Percentiles rank a stretch among this genome's conserved stretches.
Conservation (phyloP, 2,797 vertebrate genomes). For the Anguilla megastoma region DNA sequence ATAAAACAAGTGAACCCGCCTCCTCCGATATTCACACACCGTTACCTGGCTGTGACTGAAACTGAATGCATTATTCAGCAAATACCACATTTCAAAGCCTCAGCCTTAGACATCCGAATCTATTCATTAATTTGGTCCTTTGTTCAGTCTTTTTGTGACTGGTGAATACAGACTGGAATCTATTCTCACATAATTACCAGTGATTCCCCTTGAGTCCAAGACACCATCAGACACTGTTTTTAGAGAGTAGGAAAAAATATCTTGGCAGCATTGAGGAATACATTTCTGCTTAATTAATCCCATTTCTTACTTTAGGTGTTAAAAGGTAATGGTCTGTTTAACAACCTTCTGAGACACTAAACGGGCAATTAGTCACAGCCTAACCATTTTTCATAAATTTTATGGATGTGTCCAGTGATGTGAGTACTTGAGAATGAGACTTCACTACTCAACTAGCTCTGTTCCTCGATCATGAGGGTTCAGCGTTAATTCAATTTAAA, state of each 20-base stretch:
- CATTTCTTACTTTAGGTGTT: slow-evolving; percentile 72
- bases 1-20: background rate
- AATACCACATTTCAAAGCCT: slow-evolving; percentile 31
- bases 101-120: slow-evolving; percentile 48
- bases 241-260: slow-evolving; percentile 61
- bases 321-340: slow-evolving; percentile 82
- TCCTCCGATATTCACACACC: background rate
- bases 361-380: slow-evolving; percentile 79
- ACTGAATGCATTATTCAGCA: background rate
- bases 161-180: slow-evolving; percentile 56
- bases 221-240: slow-evolving; percentile 63
- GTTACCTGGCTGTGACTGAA: too few relatives aligned
- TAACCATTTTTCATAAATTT: slow-evolving; percentile 80
- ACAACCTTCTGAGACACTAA: slow-evolving; percentile 78
- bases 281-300: slow-evolving; percentile 75
- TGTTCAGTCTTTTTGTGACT: slow-evolving; percentile 54
- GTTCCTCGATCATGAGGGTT: slow-evolving; percentile 33
- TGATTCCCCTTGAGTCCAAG: slow-evolving; percentile 62
- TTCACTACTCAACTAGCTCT: slow-evolving; percentile 52
- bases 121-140: slow-evolving; percentile 43
- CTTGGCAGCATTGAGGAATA: slow-evolving; percentile 74
- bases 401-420: slow-evolving; percentile 69
- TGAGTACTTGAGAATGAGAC: slow-evolving; percentile 59
- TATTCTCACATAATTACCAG: slow-evolving; percentile 64
- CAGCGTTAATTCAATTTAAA: background rate